These are phyloP conservation scores for Anguilla marmorata DNA, from an alignment of 2,797 vertebrate genomes.

Conservation along the genomic window DNA sequence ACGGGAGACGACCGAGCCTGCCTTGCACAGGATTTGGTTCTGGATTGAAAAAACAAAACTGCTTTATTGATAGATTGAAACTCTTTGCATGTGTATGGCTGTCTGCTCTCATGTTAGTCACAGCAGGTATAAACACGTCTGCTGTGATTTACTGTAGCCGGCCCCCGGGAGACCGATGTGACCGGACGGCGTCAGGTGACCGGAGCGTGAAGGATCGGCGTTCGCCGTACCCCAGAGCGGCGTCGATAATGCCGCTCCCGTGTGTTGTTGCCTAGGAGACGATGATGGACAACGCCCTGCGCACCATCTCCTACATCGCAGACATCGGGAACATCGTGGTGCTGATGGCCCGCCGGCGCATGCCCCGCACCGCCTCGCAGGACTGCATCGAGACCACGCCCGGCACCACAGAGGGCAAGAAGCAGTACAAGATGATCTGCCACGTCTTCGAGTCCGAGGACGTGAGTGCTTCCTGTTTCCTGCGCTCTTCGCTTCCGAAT, in stretches of 20 bases:
- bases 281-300: conserved; percentile 98
- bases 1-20: neutral
- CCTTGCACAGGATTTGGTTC: neutral
- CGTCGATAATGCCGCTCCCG: neutral
- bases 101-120: neutral
- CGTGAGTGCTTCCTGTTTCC: conserved; percentile 73
- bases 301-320: conserved; percentile 97
- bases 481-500: neutral
- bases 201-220: neutral
- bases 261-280: conserved; percentile 76
- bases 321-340: conserved; percentile 98
- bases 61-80: no score
- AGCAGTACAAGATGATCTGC: conserved; percentile 99
- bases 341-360: conserved; percentile 93
- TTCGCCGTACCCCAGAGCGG: neutral
- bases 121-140: neutral
- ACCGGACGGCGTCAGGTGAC: neutral
- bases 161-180: neutral
- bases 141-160: neutral
- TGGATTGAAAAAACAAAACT: no score
- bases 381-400: conserved; percentile 98
- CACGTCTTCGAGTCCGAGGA: conserved; percentile 98
- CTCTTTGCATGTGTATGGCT: neutral
- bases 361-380: conserved; percentile 92
- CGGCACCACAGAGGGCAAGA: conserved; percentile 89